These are phyloP conservation scores for Gymnocypris eckloni DNA, from an alignment of 2,797 vertebrate species.

Conservation along the genomic window DNA sequence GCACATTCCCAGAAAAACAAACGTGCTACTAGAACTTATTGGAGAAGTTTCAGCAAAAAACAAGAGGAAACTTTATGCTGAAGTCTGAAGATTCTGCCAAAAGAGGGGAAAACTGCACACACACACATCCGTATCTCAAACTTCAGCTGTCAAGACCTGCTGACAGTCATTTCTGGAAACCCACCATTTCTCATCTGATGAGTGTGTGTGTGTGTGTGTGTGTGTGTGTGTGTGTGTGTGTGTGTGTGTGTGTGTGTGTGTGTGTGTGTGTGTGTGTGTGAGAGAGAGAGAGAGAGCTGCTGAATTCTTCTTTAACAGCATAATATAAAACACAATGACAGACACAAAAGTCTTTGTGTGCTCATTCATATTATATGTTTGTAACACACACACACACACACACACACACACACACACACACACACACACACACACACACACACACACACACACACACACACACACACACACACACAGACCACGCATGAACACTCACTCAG, in stretches of 20 bases:
- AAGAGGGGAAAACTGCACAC: conserved; percentile 36
- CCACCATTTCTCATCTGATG: conserved; percentile 48
- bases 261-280: not conserved
- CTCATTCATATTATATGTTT: conserved; percentile 79
- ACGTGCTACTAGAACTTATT: conserved; percentile 36
- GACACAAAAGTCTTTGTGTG: conserved; percentile 53
- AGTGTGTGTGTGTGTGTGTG: too few species aligned
- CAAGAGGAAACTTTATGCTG: conserved; percentile 54
- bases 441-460: conserved; percentile 26
- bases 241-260: conserved; percentile 9
- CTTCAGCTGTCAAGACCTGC: conserved; percentile 62
- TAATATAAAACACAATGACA: conserved; percentile 53
- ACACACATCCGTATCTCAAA: conserved; percentile 54
- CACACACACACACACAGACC: not conserved
- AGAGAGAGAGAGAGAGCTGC: conserved; percentile 48
- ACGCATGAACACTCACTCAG: too few species aligned
- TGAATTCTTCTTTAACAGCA: conserved; percentile 53
- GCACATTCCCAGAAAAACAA: conserved; percentile 41
- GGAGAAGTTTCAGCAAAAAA: conserved; percentile 36
- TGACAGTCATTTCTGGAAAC: conserved; percentile 59
- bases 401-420: conserved; percentile 27
- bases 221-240: too few species aligned
- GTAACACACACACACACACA: conserved; percentile 69
- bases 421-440: conserved; percentile 56
- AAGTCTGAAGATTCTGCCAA: conserved; percentile 54